Conservation (phyloP, 2,888 invertebrate species). For the Hyppa rectilinea region DNA sequence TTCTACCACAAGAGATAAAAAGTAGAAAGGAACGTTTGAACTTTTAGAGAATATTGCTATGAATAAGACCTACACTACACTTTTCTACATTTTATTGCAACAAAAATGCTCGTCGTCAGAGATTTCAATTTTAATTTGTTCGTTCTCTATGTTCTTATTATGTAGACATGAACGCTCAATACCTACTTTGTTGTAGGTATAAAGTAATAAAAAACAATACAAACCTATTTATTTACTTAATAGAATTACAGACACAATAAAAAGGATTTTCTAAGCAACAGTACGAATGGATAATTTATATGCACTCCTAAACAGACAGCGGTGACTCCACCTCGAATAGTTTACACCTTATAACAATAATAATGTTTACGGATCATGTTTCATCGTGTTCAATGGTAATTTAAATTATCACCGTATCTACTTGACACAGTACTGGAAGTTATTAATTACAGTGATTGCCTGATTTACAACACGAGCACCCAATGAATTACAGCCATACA, state of each 20-base stretch:
- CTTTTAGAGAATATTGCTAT: no score
- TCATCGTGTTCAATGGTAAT: constrained; percentile 2
- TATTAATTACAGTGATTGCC: constrained; percentile 41
- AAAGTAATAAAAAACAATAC: no score
- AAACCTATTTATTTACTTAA: no score
- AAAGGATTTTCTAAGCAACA: background rate
- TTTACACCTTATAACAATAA: background rate
- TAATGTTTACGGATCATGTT: constrained; percentile 12
- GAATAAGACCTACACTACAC: background rate
- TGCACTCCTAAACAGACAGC: no score
- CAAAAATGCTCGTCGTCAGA: background rate
- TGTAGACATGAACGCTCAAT: no score
- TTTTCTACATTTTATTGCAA: background rate
- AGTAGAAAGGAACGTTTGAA: no score
- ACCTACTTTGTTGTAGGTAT: no score
- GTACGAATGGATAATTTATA: background rate
- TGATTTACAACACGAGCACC: constrained; percentile 25
- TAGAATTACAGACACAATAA: no score
- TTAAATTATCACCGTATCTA: constrained; percentile 19
- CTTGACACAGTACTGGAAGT: constrained; percentile 7
- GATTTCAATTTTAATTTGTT: background rate
- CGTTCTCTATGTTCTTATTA: no score
- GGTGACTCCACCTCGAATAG: background rate
- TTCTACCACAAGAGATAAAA: no score
- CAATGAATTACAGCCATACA: constrained; percentile 34